Base-by-base conservation (phyloP, 2,888 invertebrate genomes). In the Pomacea canaliculata region DNA sequence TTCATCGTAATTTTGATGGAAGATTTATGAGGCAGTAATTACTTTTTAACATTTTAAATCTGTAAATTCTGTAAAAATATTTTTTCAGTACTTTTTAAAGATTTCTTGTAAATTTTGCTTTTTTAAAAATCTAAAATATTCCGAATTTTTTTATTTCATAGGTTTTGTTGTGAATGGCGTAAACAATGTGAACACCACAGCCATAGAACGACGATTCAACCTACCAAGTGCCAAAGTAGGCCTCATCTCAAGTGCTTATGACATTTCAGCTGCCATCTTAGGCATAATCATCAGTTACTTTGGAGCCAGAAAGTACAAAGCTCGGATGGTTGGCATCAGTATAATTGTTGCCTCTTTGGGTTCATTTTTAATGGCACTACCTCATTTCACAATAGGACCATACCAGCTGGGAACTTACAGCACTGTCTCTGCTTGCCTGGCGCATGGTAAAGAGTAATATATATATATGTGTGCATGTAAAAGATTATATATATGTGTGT, bases 301-400 rank as follows among this genome's bases (percentile, higher is more conserved):
- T 73, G 86, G 86, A 10, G 84, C 86, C 0, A 85, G 86, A 10
- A 79, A 82, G 63, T 81, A 86, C 76, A 87, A 94, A 79, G 95
- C 95, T 2, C 82, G 91, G 56, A 93, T 93, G 93, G 93, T 96
- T 71, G 95, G 95, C 23, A 92, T 93, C 89, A 96, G 96, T 0
- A 93, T 94, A 79, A 92, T 95, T 72, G 91, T 95, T 74, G 94
- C 96, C 94, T 95, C 91, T 1, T 70, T 91, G 8, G 89, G 92
- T 1, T 92, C 96, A 1, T 91, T 96, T 76, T 92, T 95, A 72
- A 96, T 96, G 91, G 94, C 95, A 0, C 89, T 95, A 76, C 96
- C 96, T 0, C 95, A 96, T 88, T 96, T 96, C 90, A 91, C 95
- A 48, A 94, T 95, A 4, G 94, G 94, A 0, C 92, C 92, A 0